phyloP scores from a whole-genome alignment of 2,888 invertebrate species.

The Xanthorhoe designata region DNA sequence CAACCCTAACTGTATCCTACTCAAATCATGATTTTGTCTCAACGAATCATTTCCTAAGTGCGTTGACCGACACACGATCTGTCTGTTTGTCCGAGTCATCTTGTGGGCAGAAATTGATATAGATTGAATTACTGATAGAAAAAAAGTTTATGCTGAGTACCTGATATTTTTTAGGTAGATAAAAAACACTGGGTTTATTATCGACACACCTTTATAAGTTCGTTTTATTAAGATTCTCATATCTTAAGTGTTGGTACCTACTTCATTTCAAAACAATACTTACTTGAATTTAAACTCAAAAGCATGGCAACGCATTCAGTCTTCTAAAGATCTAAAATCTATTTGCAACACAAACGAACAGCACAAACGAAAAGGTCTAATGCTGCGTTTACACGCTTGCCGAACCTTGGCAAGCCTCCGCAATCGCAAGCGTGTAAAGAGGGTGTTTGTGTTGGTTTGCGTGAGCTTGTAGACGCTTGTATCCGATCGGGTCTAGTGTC shows the following conservation, averaged over 20 bases:
- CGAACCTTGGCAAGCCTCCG: too few species aligned
- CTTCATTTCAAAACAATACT: too few species aligned
- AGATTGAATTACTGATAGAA: slow-evolving; percentile 29
- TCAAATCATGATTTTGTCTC: slow-evolving; percentile 27
- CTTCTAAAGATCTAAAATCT: neutral
- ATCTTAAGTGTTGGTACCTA: too few species aligned
- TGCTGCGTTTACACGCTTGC: too few species aligned
- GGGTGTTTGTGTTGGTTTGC: too few species aligned
- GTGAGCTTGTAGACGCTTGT: too few species aligned
- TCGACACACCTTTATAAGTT: too few species aligned
- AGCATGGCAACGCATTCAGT: too few species aligned
- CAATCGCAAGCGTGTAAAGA: too few species aligned
- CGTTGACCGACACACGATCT: slow-evolving; percentile 40
- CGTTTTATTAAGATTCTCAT: too few species aligned
- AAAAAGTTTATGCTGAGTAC: slow-evolving; percentile 14
- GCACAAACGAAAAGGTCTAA: neutral
- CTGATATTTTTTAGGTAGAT: neutral
- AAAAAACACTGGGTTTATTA: neutral
- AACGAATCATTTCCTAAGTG: slow-evolving; percentile 41
- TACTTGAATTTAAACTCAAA: too few species aligned
- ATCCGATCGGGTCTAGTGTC: too few species aligned
- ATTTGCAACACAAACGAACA: neutral
- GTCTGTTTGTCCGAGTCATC: slow-evolving; percentile 27
- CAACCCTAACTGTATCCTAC: slow-evolving; percentile 15
- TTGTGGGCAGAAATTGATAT: slow-evolving; percentile 32